A percentile compares a stretch with the other conserved stretches of the same genome.
These are phyloP conservation scores for Heliconius ismenius DNA, from an alignment of 2,888 invertebrate species.

Conservation along the genomic window DNA sequence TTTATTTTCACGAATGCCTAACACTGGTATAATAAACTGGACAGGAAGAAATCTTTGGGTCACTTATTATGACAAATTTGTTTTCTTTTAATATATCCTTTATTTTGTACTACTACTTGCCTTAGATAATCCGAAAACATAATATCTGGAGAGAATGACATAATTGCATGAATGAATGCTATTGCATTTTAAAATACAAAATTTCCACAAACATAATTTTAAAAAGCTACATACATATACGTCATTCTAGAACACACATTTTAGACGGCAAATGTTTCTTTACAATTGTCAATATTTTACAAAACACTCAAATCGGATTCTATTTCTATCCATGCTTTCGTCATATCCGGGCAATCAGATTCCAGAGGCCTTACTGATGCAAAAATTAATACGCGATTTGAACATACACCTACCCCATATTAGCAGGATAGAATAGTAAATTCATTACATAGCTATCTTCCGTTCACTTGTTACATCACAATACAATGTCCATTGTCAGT, in stretches of 20 bases:
- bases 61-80: neutral
- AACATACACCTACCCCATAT: neutral
- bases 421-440: neutral
- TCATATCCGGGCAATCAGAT: neutral
- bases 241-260: neutral
- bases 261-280: neutral
- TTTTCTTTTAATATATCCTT: neutral
- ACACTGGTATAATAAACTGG: conserved; percentile 2
- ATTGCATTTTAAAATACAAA: neutral
- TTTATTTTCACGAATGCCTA: neutral
- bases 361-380: neutral
- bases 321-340: neutral
- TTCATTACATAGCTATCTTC: neutral
- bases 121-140: neutral
- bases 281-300: neutral
- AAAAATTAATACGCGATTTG: neutral
- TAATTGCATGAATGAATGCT: neutral
- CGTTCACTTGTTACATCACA: neutral
- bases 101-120: neutral
- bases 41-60: neutral
- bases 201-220: neutral
- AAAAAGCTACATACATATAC: neutral
- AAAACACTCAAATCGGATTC: neutral
- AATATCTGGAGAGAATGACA: neutral
- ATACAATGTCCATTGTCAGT: conserved; percentile 2